Base-by-base conservation (phyloP, 1,140 invertebrate species). In the Phymastichus coffea region DNA sequence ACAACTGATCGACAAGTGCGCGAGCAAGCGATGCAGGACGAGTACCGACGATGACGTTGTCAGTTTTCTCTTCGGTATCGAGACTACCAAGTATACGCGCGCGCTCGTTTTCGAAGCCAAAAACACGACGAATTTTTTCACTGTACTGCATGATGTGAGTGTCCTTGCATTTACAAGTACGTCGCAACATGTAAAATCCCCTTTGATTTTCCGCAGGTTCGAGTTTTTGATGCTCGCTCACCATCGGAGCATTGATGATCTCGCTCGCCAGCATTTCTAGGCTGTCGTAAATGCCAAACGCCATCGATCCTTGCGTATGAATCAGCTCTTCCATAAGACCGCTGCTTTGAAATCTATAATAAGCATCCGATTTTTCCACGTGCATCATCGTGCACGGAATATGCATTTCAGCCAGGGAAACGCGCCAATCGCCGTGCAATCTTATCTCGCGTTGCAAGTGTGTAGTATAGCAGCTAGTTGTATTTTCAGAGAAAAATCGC, bases 351-450 rank as follows among this genome's bases (percentile, higher is more conserved):
- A n/a, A n/a, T n/a, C n/a, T n/a, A 33, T 12, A 33, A 33, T 48
- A 26, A 17, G 23, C 17, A 43, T 35, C 28, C 28, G 8, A 4
- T 38, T 38, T 20, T 37, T 51, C 12, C 6, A 63, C 28, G n/a
- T 65, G 55, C 12, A 35, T n/a, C 35, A 66, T 62, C 1, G 56
- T 66, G 23, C 52, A 47, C 6, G 64, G 64, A 30, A 58, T 58
- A 3, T 64, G 59, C 26, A 70, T 66, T 64, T 67, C 63, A 4
- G 22, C 48, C 3, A 68, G 20, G 9, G 38, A 59, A 3, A 70
- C 63, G 0, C 17, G 44, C 62, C 66, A 66, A 12, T 33, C 28
- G 3, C 62, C 60, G 7, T 3, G 25, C 15, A 70, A 44, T 35
- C 49, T 40, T 0, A 55, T 41, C 12, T 59, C 61, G 8, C 41